These are phyloP conservation scores for Spilogale gracilis DNA, from an alignment of 2,113 vertebrate species.

Conservation along the genomic window DNA sequence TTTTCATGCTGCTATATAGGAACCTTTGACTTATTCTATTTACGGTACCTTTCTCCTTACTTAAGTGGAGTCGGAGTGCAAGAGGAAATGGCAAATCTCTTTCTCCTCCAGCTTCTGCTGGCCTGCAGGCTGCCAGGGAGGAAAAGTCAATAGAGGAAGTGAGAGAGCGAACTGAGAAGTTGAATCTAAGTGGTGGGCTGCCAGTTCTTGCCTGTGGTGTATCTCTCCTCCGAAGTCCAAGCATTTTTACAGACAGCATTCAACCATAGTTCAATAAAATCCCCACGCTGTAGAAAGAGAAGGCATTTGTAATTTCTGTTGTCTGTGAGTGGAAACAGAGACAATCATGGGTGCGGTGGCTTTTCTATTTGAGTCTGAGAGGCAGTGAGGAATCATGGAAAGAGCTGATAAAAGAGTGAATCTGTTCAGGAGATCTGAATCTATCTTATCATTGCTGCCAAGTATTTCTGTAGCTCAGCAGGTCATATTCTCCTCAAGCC, in stretches of 20 bases:
- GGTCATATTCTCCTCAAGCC: neutral
- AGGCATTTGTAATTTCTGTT: slow-evolving; percentile 72
- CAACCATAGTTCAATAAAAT: slow-evolving; percentile 67
- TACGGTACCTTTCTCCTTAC: slow-evolving; percentile 58
- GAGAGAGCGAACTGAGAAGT: slow-evolving; percentile 82
- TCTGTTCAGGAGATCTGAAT: slow-evolving; percentile 54
- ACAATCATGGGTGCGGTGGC: slow-evolving; percentile 27
- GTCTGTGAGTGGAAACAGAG: slow-evolving; percentile 70
- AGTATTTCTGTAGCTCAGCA: slow-evolving; percentile 46
- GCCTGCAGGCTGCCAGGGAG: slow-evolving; percentile 69
- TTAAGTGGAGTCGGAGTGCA: slow-evolving; percentile 73
- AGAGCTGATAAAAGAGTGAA: slow-evolving; percentile 54
- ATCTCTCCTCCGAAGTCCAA: slow-evolving; percentile 74
- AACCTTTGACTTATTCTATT: slow-evolving; percentile 61
- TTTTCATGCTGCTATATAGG: neutral
- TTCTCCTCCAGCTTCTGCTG: slow-evolving; percentile 72
- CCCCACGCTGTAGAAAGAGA: slow-evolving; percentile 59
- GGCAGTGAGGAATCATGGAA: slow-evolving; percentile 58
- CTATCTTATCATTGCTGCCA: slow-evolving; percentile 4
- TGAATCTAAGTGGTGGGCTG: slow-evolving; percentile 77
- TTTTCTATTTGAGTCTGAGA: slow-evolving; percentile 60
- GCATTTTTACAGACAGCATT: slow-evolving; percentile 69
- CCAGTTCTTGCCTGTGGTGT: slow-evolving; percentile 63
- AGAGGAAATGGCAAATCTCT: slow-evolving; percentile 73
- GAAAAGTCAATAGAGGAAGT: slow-evolving; percentile 81